Base-by-base conservation (phyloP, 2,113 vertebrate species). In the Perca flavescens region DNA sequence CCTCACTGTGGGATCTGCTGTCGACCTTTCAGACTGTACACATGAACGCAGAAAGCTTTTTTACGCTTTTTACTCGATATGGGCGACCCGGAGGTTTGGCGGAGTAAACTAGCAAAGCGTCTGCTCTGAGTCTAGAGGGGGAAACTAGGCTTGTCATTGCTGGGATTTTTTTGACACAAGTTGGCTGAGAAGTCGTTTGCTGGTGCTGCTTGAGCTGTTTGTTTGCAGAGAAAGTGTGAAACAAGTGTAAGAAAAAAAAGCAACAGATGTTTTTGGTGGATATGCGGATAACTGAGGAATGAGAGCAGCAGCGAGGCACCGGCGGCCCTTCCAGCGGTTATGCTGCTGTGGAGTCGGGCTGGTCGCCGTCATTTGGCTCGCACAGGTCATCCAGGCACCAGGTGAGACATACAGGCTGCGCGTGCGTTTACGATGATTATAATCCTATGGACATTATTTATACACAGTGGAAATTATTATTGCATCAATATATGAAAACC, bases 281-380 rank as follows among this genome's bases (percentile, higher is more conserved):
- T 50, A 88, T 85, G 86, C 70, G 76, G 82, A 81, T 88, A 86
- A 74, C 88, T 74, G 85, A 88, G 91, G 92, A 92, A 96, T 96
- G 95, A 95, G 88, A 89, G 83, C 92, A 43, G 89, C 92, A 61
- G 87, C 90, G 91, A 90, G 92, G 88, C 92, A 89, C 91, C 90
- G 94, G 92, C 92, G 94, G 87, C 91, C 90, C 89, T 90, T 95
- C 88, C 92, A 88, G 92, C 94, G 94, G 90, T 86, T 95, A 86
- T 96, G 95, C 95, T 95, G 94, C 94, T 89, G 94, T 46, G 95
- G 91, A 83, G 72, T 94, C 86, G 94, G 90, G 74, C 90, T 95
- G 82, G 47, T 95, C 73, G 92, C 94, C 60, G 89, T 93, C 84
- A 86, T 94, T 54, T 94, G 94, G 93, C 85, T 96, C 88, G 34